Base-by-base conservation (phyloP, 2,797 vertebrate genomes). In the Chloroceryle inda region DNA sequence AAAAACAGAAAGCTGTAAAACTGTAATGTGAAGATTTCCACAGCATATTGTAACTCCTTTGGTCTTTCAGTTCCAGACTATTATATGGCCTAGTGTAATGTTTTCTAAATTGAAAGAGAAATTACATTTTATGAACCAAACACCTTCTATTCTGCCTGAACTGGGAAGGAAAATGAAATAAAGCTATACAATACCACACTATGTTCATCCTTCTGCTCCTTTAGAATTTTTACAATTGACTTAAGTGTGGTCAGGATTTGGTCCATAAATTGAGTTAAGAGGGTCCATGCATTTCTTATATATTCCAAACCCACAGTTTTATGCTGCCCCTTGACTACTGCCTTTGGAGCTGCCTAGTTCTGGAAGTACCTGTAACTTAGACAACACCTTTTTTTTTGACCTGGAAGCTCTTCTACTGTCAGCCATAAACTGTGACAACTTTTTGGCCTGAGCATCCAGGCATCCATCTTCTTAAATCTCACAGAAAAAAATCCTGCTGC, bases 1-100 rank as follows among this genome's bases (percentile, higher is more conserved):
- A 64, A 87, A 94, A 35, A 8, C 68, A 88, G 91, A 47, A 92
- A 79, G n/a, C 62, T 90, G 69, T 95, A 84, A 90, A 95, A 95
- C 33, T 63, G 35, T 72, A 88, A 94, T 62, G 61, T 2, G 26
- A 92, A 78, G 75, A 88, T 96, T 86, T 95, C 75, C 92, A 88
- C 40, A 88, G 71, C 27, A 1, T 53, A 68, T 88, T 97, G 55
- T 77, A 91, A 93, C 74, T 94, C 67, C 83, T 89, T 85, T 83
- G 77, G 71, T 84, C 68, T 72, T 94, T 95, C 83, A 73, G 62
- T 85, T 92, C 73, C 18, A 68, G 45, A 11, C 12, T 72, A n/a
- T 76, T 84, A 47, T 58, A 55, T 11, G 3, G 24, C 42, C 47
- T 49, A 78, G 56, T 21, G 42, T 31, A 71, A 42, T 58, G 15